A percentile compares a stretch with the other conserved stretches of the same genome.
Conservation (phyloP, 2,888 invertebrate genomes). For the Allophyes oxyacanthae region DNA sequence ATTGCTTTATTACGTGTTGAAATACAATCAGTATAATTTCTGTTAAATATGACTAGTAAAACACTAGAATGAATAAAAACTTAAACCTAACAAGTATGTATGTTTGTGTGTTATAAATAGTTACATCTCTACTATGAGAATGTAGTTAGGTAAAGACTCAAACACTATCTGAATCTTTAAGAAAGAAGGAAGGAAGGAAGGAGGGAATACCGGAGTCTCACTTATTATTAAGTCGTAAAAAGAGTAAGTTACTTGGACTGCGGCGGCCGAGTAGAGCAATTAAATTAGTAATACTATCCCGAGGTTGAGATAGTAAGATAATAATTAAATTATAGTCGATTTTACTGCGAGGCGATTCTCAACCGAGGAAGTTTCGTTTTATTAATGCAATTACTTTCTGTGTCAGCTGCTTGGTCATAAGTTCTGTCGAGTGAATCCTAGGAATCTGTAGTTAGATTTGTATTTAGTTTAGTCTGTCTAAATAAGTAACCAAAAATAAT, state of each 20-base stretch:
- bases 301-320: constrained; percentile 52
- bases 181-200: constrained; percentile 6
- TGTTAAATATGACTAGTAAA: too few relatives aligned
- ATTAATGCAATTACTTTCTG: constrained; percentile 42
- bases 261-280: constrained; percentile 57
- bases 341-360: constrained; percentile 48
- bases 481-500: too few relatives aligned
- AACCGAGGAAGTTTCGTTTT: constrained; percentile 42
- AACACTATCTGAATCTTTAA: background rate
- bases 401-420: constrained; percentile 37
- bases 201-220: constrained; percentile 20
- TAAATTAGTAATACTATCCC: constrained; percentile 61
- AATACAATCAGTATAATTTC: too few relatives aligned
- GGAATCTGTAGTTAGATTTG: constrained; percentile 13
- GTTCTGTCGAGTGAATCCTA: constrained; percentile 24
- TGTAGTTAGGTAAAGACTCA: too few relatives aligned
- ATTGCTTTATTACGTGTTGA: too few relatives aligned
- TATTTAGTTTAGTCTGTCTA: too few relatives aligned
- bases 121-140: too few relatives aligned
- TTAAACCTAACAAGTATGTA: too few relatives aligned
- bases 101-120: too few relatives aligned
- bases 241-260: constrained; percentile 72
- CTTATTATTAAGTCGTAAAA: constrained; percentile 35
- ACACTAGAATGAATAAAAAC: too few relatives aligned
- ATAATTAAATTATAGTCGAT: constrained; percentile 55